Percentiles rank a stretch among this genome's conserved stretches.
phyloP scores from a whole-genome alignment of 2,797 vertebrate genomes.

The Zenarchopterus dispar region DNA sequence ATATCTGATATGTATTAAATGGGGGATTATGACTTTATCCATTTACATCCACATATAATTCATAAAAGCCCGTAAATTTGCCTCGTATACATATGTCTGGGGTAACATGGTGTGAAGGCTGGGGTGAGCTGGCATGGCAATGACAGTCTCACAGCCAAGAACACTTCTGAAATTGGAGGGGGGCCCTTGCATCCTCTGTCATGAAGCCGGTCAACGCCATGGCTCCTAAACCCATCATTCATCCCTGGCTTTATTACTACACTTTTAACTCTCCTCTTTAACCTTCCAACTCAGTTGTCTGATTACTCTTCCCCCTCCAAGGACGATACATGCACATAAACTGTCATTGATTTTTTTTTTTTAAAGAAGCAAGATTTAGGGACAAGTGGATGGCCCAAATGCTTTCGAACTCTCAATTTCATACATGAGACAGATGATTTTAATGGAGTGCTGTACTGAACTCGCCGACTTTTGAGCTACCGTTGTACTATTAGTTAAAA shows the following conservation, averaged over 20 bases:
- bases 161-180: conserved; percentile 72
- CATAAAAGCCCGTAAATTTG: conserved; percentile 67
- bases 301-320: conserved; percentile 34
- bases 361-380: conserved; percentile 18
- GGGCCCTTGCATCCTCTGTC: conserved; percentile 69
- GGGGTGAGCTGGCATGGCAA: conserved; percentile 64
- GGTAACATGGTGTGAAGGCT: conserved; percentile 53
- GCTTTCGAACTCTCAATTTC: conserved; percentile 1
- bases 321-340: conserved; percentile 31
- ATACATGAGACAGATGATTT: conserved; percentile 12
- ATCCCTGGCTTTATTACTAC: conserved; percentile 72
- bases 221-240: conserved; percentile 71
- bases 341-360: conserved; percentile 6
- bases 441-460: conserved; percentile 7
- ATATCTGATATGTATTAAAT: conserved; percentile 77
- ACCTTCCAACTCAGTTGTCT: conserved; percentile 49
- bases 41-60: conserved; percentile 81
- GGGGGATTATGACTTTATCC: conserved; percentile 74
- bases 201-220: conserved; percentile 68
- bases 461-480: conserved; percentile 26
- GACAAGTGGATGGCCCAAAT: conserved; percentile 6
- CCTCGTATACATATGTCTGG: conserved; percentile 64
- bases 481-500: conserved; percentile 25
- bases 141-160: conserved; percentile 64
- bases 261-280: conserved; percentile 58